Base-by-base conservation (phyloP, 2,113 vertebrate species). In the Leptocoma aspasia region DNA sequence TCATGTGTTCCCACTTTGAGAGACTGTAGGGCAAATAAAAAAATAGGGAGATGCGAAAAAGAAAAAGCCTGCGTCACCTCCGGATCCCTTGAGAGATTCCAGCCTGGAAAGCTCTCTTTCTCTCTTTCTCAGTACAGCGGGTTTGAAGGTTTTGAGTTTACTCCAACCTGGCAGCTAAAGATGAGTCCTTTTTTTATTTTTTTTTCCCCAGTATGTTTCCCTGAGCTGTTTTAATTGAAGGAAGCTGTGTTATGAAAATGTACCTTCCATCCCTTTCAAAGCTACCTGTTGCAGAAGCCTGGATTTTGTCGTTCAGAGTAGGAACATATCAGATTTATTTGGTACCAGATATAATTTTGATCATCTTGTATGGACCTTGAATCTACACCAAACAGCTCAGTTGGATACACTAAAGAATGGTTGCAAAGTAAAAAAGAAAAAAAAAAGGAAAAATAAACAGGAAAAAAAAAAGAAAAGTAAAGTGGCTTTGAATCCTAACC, bases 81-180 rank as follows among this genome's bases (percentile, higher is more conserved):
- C 1, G 12, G 84, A 83, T 95, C 83, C 75, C 73, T 56, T 2
- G 89, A 82, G 89, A 93, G 28, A 50, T 75, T 83, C 63, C 53
- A 86, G 89, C 39, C 45, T 59, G 23, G 69, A 94, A 96, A 95
- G 18, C 18, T 44, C 22, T 57, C 44, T 86, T 68, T 91, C 39
- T 76, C 22, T 88, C 39, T 75, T 26, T 77, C 60, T 80, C 42
- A 53, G 57, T 85, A 42, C 33, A 82, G 47, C 37, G 89, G 39
- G 65, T 68, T 91, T 95, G 75, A 95, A 94, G 61, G 54, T 69
- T 89, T 92, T 93, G 45, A 86, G 61, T 82, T 90, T 49, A 59
- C 73, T 93, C 35, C 66, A 89, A 70, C 15, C 49, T 92, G 61
- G 13, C 65, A 92, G 47, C 56, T 86, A 75, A 91, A 66, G 17